These are phyloP conservation scores for Sceloporus undulatus DNA, from an alignment of 2,113 vertebrate genomes.

Conservation along the genomic window DNA sequence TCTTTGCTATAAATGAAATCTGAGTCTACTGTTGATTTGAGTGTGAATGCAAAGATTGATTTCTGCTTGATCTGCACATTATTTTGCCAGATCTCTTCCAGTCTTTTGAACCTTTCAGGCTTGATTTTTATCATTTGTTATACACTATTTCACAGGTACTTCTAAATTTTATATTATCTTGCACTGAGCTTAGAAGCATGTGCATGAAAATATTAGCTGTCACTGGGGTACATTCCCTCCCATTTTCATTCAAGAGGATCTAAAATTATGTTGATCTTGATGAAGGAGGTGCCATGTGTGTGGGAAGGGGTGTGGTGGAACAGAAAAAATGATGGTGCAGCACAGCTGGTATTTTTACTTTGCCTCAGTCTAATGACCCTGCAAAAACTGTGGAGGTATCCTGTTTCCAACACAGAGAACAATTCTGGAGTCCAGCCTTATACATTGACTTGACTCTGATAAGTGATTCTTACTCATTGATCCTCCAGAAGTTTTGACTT, in stretches of 20 bases:
- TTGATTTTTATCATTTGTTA: background rate
- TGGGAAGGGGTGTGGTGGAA: no score
- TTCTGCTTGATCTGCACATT: background rate
- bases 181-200: background rate
- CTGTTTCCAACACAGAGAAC: no score
- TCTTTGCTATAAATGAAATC: constrained; percentile 26
- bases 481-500: no score
- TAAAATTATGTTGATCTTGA: background rate
- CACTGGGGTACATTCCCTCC: background rate
- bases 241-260: background rate
- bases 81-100: background rate
- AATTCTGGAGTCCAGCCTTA: no score
- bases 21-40: constrained; percentile 15
- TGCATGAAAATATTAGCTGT: background rate
- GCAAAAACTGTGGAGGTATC: no score
- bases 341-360: no score
- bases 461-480: no score
- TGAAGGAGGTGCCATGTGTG: background rate
- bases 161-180: background rate
- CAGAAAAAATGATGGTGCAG: no score
- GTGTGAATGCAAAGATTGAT: constrained; percentile 24
- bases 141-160: background rate
- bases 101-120: background rate
- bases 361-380: no score
- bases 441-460: no score